Evolutionary conservation across 2,113 vertebrate genomes (phyloP), one percentile per base, ranked within the genome.

Genomic region (Pseudorectes ferrugineus): DNA sequence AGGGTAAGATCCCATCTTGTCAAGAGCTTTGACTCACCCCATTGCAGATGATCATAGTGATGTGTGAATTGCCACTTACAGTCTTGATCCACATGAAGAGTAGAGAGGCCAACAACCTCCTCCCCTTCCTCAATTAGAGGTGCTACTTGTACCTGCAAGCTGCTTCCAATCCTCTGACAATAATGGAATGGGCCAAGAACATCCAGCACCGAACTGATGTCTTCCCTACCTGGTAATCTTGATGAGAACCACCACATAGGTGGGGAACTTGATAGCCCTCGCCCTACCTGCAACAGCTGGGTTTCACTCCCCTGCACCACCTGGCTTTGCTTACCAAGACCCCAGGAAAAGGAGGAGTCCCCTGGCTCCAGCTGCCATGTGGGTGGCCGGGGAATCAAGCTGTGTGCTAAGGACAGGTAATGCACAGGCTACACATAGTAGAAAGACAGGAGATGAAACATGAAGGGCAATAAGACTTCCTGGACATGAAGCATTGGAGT

Each of bases 251-350:
- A 3, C 21, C 26, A 75, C 26, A 22, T 1, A 46, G 16, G 22
- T 20, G 45, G 29, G 25, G 46, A 72, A n/a, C 16, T 57, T 46
- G 36, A 49, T 22, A 68, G 6, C 4, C 9, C 45, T 80, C 2
- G 0, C 11, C 33, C 29, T 24, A 46, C 31, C 38, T 80, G 40
- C 48, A 72, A 6, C 1, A 5, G n/a, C 18, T 61, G 48, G 3
- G 28, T 74, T 89, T 78, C 40, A 45, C 12, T 65, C 11, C 15
- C 14, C 19, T 35, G 36, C 52, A 61, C 26, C 61, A 68, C 26
- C 22, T 78, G 73, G 49, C 14, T 85, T 92, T 90, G 12, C 62
- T 94, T 68, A 35, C 28, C 31, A 24, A 57, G 58, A 40, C 31
- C 49, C 14, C 40, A 33, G 36, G 66, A 76, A 68, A 88, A 73